Conservation (phyloP, 1,140 invertebrate species). For the Chrysopa pallens region DNA sequence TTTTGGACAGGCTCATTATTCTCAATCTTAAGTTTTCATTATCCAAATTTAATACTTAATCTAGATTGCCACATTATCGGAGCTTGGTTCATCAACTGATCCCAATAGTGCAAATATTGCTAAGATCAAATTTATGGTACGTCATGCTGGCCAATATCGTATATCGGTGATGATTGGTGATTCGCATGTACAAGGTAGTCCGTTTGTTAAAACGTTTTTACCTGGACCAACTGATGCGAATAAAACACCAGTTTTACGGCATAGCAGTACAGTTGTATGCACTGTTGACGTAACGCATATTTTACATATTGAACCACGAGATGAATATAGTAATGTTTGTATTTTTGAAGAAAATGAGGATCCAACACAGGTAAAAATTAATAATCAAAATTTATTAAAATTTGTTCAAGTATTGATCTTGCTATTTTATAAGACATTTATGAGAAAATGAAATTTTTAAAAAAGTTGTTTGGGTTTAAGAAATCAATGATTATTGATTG, state of each 20-base stretch:
- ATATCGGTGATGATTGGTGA: slow-evolving; percentile 68
- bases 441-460: too few species aligned
- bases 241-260: slow-evolving; percentile 68
- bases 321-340: slow-evolving; percentile 78
- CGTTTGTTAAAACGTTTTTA: slow-evolving; percentile 38
- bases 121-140: slow-evolving; percentile 77
- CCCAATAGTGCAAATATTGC: slow-evolving; percentile 67
- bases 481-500: too few species aligned
- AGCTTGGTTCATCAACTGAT: slow-evolving; percentile 71
- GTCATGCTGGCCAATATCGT: slow-evolving; percentile 72
- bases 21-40: too few species aligned
- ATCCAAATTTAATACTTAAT: too few species aligned
- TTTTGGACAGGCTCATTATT: too few species aligned
- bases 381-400: too few species aligned
- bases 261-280: slow-evolving; percentile 74
- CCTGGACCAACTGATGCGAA: slow-evolving; percentile 64
- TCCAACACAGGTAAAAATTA: slow-evolving; percentile 39
- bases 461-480: too few species aligned
- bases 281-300: slow-evolving; percentile 55
- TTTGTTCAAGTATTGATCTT: too few species aligned
- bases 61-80: slow-evolving; percentile 54
- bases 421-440: too few species aligned
- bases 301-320: slow-evolving; percentile 71
- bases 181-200: slow-evolving; percentile 35
- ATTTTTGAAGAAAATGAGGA: slow-evolving; percentile 39